A percentile compares a stretch with the other conserved stretches of the same genome.
phyloP scores from a whole-genome alignment of 2,113 vertebrate species.

The Nyctibius bracteatus region DNA sequence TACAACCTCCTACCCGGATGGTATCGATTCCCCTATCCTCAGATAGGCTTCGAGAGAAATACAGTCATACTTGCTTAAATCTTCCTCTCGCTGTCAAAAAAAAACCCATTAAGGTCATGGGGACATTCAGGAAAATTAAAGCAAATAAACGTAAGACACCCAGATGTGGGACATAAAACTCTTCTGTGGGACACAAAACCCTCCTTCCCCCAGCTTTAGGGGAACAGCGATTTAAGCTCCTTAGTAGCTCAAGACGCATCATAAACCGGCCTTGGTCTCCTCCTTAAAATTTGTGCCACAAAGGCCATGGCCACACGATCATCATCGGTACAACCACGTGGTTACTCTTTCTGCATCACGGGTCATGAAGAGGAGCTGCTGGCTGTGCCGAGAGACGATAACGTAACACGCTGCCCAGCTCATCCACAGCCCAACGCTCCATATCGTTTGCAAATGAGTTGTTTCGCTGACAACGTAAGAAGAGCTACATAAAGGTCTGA shows the following conservation, averaged over 20 bases:
- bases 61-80: not conserved
- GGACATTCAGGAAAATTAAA: not conserved
- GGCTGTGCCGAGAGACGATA: not conserved
- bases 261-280: not conserved
- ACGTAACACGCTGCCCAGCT: not conserved
- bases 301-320: not conserved
- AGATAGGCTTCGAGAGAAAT: not conserved
- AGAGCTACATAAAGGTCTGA: not conserved
- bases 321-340: fast-evolving
- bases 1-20: not conserved
- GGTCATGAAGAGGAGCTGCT: not conserved
- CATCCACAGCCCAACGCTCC: not conserved
- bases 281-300: not conserved
- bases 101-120: not conserved
- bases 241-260: not conserved
- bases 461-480: not conserved
- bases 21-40: not conserved
- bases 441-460: not conserved
- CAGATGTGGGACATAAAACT: not conserved
- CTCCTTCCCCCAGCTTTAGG: not conserved
- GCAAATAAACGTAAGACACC: not conserved
- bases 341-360: fast-evolving
- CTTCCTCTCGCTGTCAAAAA: not conserved
- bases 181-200: not conserved
- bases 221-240: not conserved